Conservation (phyloP, 2,113 vertebrate species). For the Neolamprologus variostigma region DNA sequence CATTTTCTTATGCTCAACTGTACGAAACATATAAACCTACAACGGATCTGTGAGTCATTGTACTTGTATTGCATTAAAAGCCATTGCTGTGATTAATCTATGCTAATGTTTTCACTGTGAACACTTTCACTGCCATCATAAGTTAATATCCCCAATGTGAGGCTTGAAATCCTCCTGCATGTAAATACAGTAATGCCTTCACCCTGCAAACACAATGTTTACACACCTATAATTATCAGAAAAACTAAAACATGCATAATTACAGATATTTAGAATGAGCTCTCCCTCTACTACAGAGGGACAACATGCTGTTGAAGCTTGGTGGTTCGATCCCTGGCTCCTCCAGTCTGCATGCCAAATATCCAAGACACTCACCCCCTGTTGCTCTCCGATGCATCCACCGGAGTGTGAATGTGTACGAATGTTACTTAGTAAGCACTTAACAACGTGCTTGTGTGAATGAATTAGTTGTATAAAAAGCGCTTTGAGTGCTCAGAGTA, state of each 20-base stretch:
- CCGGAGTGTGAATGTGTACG: background rate
- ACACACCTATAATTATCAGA: conserved; percentile 12
- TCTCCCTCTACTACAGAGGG: background rate
- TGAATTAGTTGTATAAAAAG: background rate
- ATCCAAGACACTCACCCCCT: background rate
- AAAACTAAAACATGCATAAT: conserved; percentile 16
- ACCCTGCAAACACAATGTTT: conserved; percentile 11
- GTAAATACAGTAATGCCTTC: background rate
- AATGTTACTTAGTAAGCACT: background rate
- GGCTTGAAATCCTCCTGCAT: background rate
- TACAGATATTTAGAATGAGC: conserved; percentile 5
- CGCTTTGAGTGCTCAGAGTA: background rate
- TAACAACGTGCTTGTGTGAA: background rate
- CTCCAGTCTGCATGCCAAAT: background rate
- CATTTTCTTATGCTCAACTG: background rate
- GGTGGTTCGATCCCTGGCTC: background rate
- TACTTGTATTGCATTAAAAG: conserved; percentile 42
- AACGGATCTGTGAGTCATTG: conserved; percentile 17
- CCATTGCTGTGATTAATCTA: conserved; percentile 36
- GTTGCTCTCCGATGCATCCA: background rate
- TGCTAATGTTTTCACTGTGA: conserved; percentile 36
- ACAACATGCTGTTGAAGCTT: background rate
- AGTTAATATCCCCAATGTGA: background rate
- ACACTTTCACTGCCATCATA: conserved; percentile 15
- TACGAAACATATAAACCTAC: conserved; percentile 37